A percentile compares a stretch with the other conserved stretches of the same genome.
Conservation (phyloP, 2,113 vertebrate species). For the Sterrhoptilus dennistouni region DNA sequence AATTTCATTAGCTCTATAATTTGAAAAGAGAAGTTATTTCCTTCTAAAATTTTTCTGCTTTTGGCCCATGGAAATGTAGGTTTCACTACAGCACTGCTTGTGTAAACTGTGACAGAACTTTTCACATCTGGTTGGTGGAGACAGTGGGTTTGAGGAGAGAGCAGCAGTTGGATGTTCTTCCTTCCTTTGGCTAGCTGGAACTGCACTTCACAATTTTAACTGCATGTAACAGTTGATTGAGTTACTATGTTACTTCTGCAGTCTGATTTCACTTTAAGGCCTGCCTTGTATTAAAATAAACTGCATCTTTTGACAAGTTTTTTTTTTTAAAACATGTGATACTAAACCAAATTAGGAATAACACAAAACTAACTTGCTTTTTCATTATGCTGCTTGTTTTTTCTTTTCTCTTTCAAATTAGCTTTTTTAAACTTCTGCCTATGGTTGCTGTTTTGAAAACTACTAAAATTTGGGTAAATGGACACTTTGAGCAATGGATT, state of each 20-base stretch:
- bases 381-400: conserved; percentile 76
- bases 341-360: not conserved
- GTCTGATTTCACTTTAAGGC: not conserved
- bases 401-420: conserved; percentile 60
- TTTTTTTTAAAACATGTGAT: not conserved
- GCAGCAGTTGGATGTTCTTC: conserved; percentile 3
- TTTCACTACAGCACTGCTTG: not conserved
- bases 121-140: not conserved
- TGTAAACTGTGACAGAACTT: not conserved
- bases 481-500: conserved; percentile 78
- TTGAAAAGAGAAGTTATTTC: not conserved
- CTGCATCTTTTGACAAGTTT: not conserved
- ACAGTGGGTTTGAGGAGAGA: conserved; percentile 70
- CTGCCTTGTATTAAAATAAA: not conserved
- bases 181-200: conserved; percentile 12
- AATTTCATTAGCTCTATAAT: not conserved
- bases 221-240: conserved; percentile 26
- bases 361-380: conserved; percentile 76
- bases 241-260: not conserved
- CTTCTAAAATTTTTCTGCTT: not conserved
- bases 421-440: conserved; percentile 63
- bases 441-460: conserved; percentile 66
- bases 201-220: not conserved
- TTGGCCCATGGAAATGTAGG: not conserved
- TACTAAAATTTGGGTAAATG: conserved; percentile 62